Percentiles rank a stretch among this genome's conserved stretches.
These are phyloP conservation scores for Azorinus chamasolen DNA, from an alignment of 2,888 invertebrate species.

Conservation along the genomic window DNA sequence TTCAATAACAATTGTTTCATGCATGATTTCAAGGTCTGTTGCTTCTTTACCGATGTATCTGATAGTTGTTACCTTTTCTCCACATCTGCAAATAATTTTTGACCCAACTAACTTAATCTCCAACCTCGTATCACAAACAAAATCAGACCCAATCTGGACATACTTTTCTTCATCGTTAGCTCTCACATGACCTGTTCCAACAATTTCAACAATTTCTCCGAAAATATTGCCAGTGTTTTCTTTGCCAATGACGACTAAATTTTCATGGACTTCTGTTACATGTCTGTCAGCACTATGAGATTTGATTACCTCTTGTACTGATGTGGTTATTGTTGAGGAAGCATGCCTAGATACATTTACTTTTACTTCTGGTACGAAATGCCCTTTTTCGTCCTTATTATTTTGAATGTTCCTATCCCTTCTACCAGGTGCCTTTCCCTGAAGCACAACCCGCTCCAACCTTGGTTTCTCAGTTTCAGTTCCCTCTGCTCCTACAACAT, in stretches of 20 bases:
- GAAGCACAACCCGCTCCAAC: no score
- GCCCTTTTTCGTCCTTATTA: no score
- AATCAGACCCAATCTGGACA: slow-evolving; percentile 43
- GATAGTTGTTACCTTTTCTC: slow-evolving; percentile 21
- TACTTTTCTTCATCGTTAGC: slow-evolving; percentile 26
- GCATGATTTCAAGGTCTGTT: slow-evolving; percentile 39
- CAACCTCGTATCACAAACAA: slow-evolving; percentile 32
- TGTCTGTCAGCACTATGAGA: background rate
- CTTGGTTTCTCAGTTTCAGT: background rate
- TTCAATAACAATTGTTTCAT: slow-evolving; percentile 27
- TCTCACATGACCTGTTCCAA: slow-evolving; percentile 18
- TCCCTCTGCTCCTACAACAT: background rate
- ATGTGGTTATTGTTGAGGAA: no score
- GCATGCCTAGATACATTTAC: no score
- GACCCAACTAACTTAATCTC: slow-evolving; percentile 38
- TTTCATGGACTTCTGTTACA: slow-evolving; percentile 1
- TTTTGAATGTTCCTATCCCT: no score
- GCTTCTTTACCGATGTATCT: slow-evolving; percentile 41
- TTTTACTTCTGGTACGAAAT: no score
- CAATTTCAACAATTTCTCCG: slow-evolving; percentile 50
- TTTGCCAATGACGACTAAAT: background rate
- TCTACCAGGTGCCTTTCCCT: no score
- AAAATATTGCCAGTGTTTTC: background rate
- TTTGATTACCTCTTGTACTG: no score
- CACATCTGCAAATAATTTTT: slow-evolving; percentile 28